A percentile compares a stretch with the other conserved stretches of the same genome.
Conservation (phyloP, 2,888 invertebrate species). For the Panorpa germanica region DNA sequence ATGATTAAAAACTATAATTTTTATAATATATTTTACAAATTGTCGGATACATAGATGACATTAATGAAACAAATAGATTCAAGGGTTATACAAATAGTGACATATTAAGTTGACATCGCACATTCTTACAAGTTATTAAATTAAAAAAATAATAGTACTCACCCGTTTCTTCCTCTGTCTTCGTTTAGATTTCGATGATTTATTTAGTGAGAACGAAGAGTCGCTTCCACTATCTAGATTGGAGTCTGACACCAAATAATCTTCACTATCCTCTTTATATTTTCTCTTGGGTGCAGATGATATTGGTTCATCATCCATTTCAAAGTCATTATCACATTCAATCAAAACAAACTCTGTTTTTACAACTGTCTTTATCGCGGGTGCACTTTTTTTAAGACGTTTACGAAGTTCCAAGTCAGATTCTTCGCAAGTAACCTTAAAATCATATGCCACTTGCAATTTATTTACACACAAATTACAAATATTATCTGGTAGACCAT, state of each 20-base stretch:
- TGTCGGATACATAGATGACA: too few relatives aligned
- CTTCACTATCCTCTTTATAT: conserved; percentile 15
- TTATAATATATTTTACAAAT: too few relatives aligned
- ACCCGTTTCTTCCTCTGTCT: too few relatives aligned
- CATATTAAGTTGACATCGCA: too few relatives aligned
- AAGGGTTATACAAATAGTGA: too few relatives aligned
- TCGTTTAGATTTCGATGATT: too few relatives aligned
- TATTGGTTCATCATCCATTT: conserved; percentile 18
- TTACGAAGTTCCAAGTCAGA: conserved; percentile 23
- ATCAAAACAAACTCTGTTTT: conserved; percentile 23
- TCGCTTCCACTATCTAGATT: conserved; percentile 15
- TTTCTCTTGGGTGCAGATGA: neutral
- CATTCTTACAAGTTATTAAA: too few relatives aligned
- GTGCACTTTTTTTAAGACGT: conserved; percentile 20
- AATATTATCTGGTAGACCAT: conserved; percentile 24
- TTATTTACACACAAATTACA: conserved; percentile 22
- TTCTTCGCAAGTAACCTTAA: conserved; percentile 21
- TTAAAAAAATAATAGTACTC: too few relatives aligned
- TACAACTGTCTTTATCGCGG: conserved; percentile 13
- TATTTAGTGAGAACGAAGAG: too few relatives aligned
- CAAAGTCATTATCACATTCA: conserved; percentile 22
- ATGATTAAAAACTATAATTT: too few relatives aligned
- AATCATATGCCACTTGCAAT: conserved; percentile 21
- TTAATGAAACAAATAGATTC: too few relatives aligned
- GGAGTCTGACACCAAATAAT: conserved; percentile 17